Percentiles rank a stretch among this genome's conserved stretches.
Evolutionary conservation across 2,113 vertebrate species (phyloP).

Genomic region (Hydropotes inermis): DNA sequence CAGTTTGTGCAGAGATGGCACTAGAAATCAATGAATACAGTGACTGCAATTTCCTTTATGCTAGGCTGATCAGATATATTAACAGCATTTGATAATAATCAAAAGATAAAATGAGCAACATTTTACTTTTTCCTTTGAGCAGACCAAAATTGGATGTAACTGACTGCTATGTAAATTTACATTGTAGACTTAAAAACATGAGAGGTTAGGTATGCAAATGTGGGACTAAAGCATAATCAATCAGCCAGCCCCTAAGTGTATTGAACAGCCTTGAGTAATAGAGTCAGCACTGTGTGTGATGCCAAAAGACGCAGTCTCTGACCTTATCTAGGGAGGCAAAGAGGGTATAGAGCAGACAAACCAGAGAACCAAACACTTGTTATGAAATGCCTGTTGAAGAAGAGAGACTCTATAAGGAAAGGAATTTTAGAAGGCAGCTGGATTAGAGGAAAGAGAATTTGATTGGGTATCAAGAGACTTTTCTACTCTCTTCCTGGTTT

Average conservation of each 20-base stretch:
- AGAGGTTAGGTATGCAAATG: slow-evolving; percentile 60
- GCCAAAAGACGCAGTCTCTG: slow-evolving; percentile 62
- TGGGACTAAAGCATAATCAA: slow-evolving; percentile 9
- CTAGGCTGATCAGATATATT: background rate
- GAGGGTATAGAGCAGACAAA: background rate
- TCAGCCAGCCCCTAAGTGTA: slow-evolving; percentile 57
- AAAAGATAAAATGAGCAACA: background rate
- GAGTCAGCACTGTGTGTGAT: slow-evolving; percentile 41
- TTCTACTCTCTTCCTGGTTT: background rate
- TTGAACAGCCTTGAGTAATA: slow-evolving; percentile 52
- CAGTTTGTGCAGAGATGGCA: background rate
- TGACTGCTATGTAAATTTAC: slow-evolving; percentile 4
- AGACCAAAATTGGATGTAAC: background rate
- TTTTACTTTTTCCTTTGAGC: slow-evolving; percentile 22
- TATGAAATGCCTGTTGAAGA: slow-evolving; percentile 1
- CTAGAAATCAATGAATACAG: slow-evolving; percentile 15
- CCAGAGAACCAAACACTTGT: background rate
- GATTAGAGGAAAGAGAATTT: background rate
- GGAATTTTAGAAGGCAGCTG: background rate
- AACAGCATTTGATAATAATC: slow-evolving; percentile 3
- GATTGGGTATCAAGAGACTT: background rate
- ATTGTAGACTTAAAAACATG: slow-evolving; percentile 38
- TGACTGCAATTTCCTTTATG: slow-evolving; percentile 35
- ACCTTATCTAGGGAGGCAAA: slow-evolving; percentile 44
- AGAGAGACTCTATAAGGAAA: background rate